Evolutionary conservation across 2,797 vertebrate species (phyloP).

Genomic region (Silurus lanzhouensis): DNA sequence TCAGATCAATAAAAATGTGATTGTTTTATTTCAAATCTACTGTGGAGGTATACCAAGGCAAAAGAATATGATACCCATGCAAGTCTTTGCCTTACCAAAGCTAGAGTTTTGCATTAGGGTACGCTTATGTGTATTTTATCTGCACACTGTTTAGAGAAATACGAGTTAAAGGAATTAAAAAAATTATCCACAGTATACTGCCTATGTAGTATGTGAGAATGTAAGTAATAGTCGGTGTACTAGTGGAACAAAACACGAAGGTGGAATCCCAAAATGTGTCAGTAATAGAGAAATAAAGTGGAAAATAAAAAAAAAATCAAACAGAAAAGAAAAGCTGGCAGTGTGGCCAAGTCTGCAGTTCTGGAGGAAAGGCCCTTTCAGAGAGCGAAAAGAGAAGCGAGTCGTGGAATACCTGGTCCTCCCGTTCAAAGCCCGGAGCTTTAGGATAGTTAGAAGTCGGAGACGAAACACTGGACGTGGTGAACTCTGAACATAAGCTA

Average conservation of each 20-base stretch:
- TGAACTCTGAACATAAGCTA: constrained; percentile 83
- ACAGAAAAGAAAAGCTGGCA: constrained; percentile 32
- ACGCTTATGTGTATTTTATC: not conserved
- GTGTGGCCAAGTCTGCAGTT: constrained; percentile 44
- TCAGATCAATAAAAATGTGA: too few species aligned
- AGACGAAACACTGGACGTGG: constrained; percentile 80
- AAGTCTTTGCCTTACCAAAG: not conserved
- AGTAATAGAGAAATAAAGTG: constrained; percentile 36
- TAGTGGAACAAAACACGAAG: not conserved
- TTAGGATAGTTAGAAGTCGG: constrained; percentile 83
- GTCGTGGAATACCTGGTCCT: constrained; percentile 83
- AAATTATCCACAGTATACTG: not conserved
- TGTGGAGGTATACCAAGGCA: not conserved
- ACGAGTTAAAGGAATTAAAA: not conserved
- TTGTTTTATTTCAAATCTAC: not conserved
- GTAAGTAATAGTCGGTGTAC: not conserved
- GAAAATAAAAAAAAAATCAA: constrained; percentile 28
- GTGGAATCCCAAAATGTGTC: constrained; percentile 7
- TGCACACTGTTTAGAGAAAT: not conserved
- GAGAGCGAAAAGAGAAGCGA: constrained; percentile 58
- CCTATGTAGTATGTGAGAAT: not conserved
- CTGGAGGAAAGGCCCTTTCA: constrained; percentile 49
- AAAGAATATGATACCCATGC: not conserved
- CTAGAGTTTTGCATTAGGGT: not conserved
- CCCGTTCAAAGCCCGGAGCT: constrained; percentile 88